Evolutionary conservation across 2,113 vertebrate genomes (phyloP).

Genomic region (Nerophis ophidion): DNA sequence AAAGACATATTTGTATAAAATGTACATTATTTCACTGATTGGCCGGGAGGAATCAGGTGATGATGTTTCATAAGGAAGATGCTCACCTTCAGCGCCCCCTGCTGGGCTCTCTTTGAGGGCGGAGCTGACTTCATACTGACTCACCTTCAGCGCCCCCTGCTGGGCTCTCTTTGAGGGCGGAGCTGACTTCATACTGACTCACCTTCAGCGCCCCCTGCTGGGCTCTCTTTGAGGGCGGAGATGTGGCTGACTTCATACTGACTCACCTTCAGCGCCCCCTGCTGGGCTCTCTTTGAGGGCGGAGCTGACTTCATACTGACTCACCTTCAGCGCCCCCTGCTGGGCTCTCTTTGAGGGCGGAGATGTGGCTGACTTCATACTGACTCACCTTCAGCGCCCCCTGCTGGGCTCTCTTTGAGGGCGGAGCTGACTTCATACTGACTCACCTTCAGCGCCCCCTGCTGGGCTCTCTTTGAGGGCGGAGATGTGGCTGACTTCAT

Average conservation of each 20-base stretch:
- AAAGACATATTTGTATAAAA: no score
- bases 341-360: conserved; percentile 76
- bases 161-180: conserved; percentile 76
- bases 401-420: conserved; percentile 74
- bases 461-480: conserved; percentile 75
- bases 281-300: conserved; percentile 75
- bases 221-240: conserved; percentile 75
- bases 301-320: conserved; percentile 77
- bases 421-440: conserved; percentile 79
- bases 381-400: conserved; percentile 74
- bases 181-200: conserved; percentile 77
- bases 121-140: conserved; percentile 77
- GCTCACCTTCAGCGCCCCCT: conserved; percentile 74
- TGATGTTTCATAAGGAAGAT: no score
- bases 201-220: conserved; percentile 75
- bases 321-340: conserved; percentile 75
- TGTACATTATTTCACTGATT: no score
- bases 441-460: conserved; percentile 74
- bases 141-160: conserved; percentile 75
- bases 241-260: conserved; percentile 81
- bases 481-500: conserved; percentile 80
- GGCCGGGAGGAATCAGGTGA: no score
- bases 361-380: conserved; percentile 81
- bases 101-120: conserved; percentile 75
- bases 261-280: conserved; percentile 74